Base-by-base conservation (phyloP, 2,797 vertebrate genomes). In the Picus viridis region DNA sequence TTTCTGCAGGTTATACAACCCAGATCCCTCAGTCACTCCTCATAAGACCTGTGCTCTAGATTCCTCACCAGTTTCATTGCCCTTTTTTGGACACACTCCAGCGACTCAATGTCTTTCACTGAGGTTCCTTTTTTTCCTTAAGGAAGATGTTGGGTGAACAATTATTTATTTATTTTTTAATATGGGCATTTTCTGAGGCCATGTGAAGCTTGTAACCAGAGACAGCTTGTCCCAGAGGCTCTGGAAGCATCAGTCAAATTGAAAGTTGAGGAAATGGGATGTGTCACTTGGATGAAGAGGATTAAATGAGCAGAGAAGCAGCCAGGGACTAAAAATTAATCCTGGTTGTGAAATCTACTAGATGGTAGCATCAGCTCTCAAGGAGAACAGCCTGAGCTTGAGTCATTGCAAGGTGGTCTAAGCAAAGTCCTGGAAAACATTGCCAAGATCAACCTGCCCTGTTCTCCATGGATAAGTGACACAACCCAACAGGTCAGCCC, bases 361-460 rank as follows among this genome's bases (percentile, higher is more conserved):
- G 57, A 18, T 68, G 47, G 88, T 79, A 54, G 73, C 75, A 78
- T 57, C 7, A 10, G 1, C 6, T 88, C 41, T 82, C 30, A 0
- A 2, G 65, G 39, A 58, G 65, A 91, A 84, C 14, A 26, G 61
- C 49, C 10, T 4, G 59, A 69, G n/a, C 49, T 16, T 86, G 86
- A 90, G 88, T 92, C 90, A 85, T 6, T 59, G 83, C 53, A 76
- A 81, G 79, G 67, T 67, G 61, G 57, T 78, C 88, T 63, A 76
- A 83, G 63, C 84, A 94, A 72, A 93, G 41, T 29, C 54, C 70
- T 88, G 67, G 56, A 57, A 87, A 86, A 47, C 24, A 3, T 0
- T 56, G 87, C 86, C 82, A 83, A 89, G 79, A 92, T 72, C 79
- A 95, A 32, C 67, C n/a, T 65, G 73, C 47, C 29, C 49, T 72